Evolutionary conservation across 2,113 vertebrate genomes (phyloP).

Genomic region (Prinia subflava): DNA sequence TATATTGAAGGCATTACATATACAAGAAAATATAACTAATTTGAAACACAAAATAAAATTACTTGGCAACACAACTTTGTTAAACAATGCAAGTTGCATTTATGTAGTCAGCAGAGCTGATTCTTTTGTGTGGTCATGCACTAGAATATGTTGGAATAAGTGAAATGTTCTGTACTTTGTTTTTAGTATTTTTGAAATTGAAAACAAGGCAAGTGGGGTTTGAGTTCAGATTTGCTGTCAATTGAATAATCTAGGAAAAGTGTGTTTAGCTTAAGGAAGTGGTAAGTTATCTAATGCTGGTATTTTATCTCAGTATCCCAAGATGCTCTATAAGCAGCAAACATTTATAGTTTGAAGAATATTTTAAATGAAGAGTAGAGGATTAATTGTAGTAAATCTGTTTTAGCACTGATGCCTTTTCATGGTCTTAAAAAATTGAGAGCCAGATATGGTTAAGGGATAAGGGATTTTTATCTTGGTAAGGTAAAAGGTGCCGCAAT

Average conservation of each 20-base stretch:
- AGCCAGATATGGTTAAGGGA: background rate
- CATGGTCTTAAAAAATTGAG: background rate
- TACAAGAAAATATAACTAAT: background rate
- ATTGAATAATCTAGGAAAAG: background rate
- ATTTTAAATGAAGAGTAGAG: background rate
- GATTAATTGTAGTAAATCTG: background rate
- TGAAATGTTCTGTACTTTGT: background rate
- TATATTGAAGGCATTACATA: background rate
- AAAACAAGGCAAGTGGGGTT: background rate
- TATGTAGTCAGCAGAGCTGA: background rate
- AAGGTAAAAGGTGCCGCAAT: too few species aligned
- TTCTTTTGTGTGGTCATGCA: background rate
- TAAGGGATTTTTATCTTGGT: background rate
- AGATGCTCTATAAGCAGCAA: background rate
- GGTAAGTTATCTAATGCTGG: background rate
- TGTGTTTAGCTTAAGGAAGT: background rate
- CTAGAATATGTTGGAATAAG: background rate
- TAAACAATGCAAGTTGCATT: background rate
- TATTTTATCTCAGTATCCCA: background rate
- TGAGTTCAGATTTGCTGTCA: background rate
- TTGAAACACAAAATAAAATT: background rate
- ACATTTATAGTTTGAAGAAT: rapidly evolving
- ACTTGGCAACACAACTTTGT: background rate
- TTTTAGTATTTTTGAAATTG: background rate
- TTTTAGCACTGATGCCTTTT: background rate